Base-by-base conservation (phyloP, 1,140 invertebrate species). In the Agrilus planipennis region DNA sequence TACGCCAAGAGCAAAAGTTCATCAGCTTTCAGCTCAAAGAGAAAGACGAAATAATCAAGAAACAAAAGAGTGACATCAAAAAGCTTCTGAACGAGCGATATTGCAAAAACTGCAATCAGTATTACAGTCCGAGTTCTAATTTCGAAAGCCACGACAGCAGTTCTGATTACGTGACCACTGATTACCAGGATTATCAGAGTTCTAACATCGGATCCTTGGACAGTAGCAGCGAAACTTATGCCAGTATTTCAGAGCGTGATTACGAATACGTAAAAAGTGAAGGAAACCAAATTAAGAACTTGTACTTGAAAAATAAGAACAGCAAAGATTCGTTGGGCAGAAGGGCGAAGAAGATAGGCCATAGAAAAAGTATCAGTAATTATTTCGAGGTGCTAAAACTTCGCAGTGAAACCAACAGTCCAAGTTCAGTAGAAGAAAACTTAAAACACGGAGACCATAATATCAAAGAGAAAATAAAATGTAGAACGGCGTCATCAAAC, bases 1-100 rank as follows among this genome's bases (percentile, higher is more conserved):
- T 84, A 2, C 72, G 74, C n/a, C 72, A 77, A 51, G 81, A 85
- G 56, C 79, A 84, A 52, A 77, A 78, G 50, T 73, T 71, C 46
- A 81, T 85, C 27, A 69, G 72, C 22, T 71, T 73, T 27, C 69
- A 77, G 35, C 64, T 85, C 2, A 67, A 70, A 25, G 77, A 79
- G 50, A 81, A 81, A 53, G 80, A 83, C 53, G 72, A 70, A 50
- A 70, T 81, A 14, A 81, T 84, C 19, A 69, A 71, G 43, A 68
- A 71, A 37, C 81, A 84, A 53, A 73, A 76, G 50, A 65, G 73
- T 39, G 77, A 84, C 54, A 81, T 84, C 34, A 63, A 70, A 6
- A 74, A 70, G 53, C 62, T 82, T 9, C 39, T 58, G 15, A 46
- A 52, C 4, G 52, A 41, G 39, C 64, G 66, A 11, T 72, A 70